Evolutionary conservation across 2,888 invertebrate species (phyloP).

Genomic region (Eupithecia centaureata): DNA sequence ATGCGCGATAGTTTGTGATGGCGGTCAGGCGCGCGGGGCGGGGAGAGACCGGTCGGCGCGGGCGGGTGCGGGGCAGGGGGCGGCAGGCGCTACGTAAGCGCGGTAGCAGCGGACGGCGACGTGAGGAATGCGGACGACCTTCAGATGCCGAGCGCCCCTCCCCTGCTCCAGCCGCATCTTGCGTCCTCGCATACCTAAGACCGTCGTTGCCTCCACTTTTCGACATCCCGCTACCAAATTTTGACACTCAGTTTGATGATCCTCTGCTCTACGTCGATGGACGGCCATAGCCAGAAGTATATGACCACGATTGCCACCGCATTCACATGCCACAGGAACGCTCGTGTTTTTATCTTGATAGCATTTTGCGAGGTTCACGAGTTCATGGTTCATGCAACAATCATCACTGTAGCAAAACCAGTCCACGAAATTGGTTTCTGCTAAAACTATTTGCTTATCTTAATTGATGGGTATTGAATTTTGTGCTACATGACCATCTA

Average conservation of each 20-base stretch:
- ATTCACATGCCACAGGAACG: neutral
- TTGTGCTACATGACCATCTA: neutral
- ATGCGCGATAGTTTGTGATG: slow-evolving; percentile 81
- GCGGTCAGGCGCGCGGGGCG: slow-evolving; percentile 65
- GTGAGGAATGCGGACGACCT: slow-evolving; percentile 84
- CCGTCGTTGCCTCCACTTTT: slow-evolving; percentile 79
- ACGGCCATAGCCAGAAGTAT: slow-evolving; percentile 5
- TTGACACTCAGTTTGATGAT: slow-evolving; percentile 72
- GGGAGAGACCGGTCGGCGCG: slow-evolving; percentile 68
- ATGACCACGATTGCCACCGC: slow-evolving; percentile 4
- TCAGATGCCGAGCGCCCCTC: slow-evolving; percentile 83
- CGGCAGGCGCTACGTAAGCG: slow-evolving; percentile 82
- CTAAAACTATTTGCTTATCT: neutral
- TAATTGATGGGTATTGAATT: neutral
- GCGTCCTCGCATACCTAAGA: slow-evolving; percentile 82
- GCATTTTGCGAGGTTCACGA: neutral
- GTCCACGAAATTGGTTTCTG: neutral
- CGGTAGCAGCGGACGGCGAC: slow-evolving; percentile 84
- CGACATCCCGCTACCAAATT: slow-evolving; percentile 77
- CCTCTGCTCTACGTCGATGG: slow-evolving; percentile 27
- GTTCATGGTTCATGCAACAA: neutral
- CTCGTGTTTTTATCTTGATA: neutral
- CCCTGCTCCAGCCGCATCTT: slow-evolving; percentile 80
- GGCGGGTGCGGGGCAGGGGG: slow-evolving; percentile 51
- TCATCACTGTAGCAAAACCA: neutral